Base-by-base conservation (phyloP, 2,888 invertebrate genomes). In the Calliopum simillimum region DNA sequence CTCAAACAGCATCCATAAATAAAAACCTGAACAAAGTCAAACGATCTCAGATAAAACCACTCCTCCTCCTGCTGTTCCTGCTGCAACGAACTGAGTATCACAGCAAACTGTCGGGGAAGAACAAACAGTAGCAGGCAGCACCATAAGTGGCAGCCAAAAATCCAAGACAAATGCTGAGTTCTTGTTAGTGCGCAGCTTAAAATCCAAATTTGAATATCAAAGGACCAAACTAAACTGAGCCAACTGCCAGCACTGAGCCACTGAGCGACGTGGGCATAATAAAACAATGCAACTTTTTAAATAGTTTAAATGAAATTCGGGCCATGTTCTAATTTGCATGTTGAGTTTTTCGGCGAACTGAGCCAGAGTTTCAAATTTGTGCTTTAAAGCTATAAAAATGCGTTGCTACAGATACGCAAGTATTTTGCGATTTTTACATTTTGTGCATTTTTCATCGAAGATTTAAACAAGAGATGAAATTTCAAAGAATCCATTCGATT, bases 251-350 rank as follows among this genome's bases (percentile, higher is more conserved):
- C n/a, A n/a, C n/a, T n/a, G n/a, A n/a, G n/a, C 13, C 47, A 25
- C 47, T 47, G 46, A 67, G 16, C 16, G 43, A 14, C 44, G 21
- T 47, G 14, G 49, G 2, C n/a, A 23, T 44, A 6, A 19, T 16
- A 46, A 19, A 59, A 49, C 67, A 67, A 67, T 59, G 55, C 47
- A 67, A 47, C 55, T 21, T 19, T n/a, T 49, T 13, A 67, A 59
- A 67, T 33, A 58, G 49, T 21, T 67, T 67, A 41, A 14, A 41
- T 49, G 47, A 59, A 64, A 59, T 49, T 16, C 41, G 25, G 21
- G 19, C 16, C 47, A 16, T 46, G 46, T 56, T 66, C 56, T 58
- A 66, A 59, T 67, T 59, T 67, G 58, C 67, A 59, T 67, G 58
- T 49, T 59, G 67, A 58, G 19, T 21, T 59, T 67, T 49, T 58